Base-by-base conservation (phyloP, 2,113 vertebrate genomes). In the Poecilia latipinna region DNA sequence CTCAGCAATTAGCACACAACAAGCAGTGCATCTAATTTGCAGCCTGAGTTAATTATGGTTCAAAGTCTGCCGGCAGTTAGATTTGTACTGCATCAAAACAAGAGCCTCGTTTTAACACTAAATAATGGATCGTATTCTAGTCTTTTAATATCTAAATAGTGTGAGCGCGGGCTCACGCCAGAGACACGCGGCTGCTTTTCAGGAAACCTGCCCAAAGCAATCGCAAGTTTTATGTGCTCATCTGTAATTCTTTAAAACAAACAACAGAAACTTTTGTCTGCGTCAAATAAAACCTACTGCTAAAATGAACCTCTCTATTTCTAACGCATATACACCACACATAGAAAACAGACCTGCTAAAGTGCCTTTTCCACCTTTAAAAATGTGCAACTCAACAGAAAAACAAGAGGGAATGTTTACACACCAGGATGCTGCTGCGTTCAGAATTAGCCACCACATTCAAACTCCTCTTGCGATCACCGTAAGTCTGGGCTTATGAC, bases 1-100 rank as follows among this genome's bases (percentile, higher is more conserved):
- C 89, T 89, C 75, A 70, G 91, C 92, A 93, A 94, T 94, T 94
- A 94, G 88, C 85, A 74, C 87, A 85, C 88, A 93, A 94, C 91
- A 91, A 92, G 90, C 90, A 83, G 80, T 66, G 83, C 83, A 83
- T 90, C 92, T 93, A 86, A 92, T 93, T 92, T 91, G 82, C 89
- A 91, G 86, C 88, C 86, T 78, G 65, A 92, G 89, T 93, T 93
- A 92, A 93, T 93, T 94, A 93, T 78, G 88, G 85, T 90, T 92
- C 88, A 91, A 80, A 91, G 86, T 90, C 85, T 86, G 93, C 85
- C 79, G 75, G 89, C 83, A 84, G 92, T 91, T 90, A 88, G 83
- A 92, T 91, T 92, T 93, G 80, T 83, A 84, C 79, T 77, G 77
- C 91, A 89, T 88, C 89, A 86, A 90, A 93, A 92, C 84, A 85